Evolutionary conservation across 2,888 invertebrate genomes (phyloP), one percentile per base, ranked within the genome.

Genomic region (Cyrtodaria siliqua): DNA sequence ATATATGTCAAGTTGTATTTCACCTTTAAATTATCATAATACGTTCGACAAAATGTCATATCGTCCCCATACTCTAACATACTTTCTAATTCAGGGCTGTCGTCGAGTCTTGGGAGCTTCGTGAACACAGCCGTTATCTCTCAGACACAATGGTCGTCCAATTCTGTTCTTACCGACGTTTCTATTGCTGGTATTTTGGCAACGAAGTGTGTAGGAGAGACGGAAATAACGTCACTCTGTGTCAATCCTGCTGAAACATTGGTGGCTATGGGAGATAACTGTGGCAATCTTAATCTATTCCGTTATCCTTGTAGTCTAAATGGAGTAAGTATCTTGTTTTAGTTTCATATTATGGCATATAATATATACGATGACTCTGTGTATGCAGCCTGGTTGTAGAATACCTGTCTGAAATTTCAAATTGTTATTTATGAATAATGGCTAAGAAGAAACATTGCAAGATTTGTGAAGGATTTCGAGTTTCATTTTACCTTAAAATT

Each of bases 241-340:
- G 85, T 90, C 26, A 71, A 60, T 42, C 80, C 84, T 56, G 74
- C 60, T 2, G 61, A 66, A 20, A 82, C 71, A n/a, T 75, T 91
- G 20, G 85, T 90, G 40, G 89, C 85, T 3, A 85, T 89, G 83
- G 91, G 90, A 26, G 90, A 90, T 70, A 86, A 76, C 23, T 72
- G 71, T 2, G 91, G 91, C 4, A 76, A 82, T 44, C 61, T 91
- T 26, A 86, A 87, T 59, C 78, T 92, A 18, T 91, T 89, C 70
- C 68, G 87, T 44, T 88, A 88, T 75, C 92, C 92, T 0, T 90
- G 90, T 60, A 79, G 71, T 29, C 81, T 83, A 56, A 77, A 83
- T 33, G 88, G 87, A 74, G 91, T 91, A 81, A 74, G 89, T 78
- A 23, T 27, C 4, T 55, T 52, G 1, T 20, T 29, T 40, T n/a